Conservation (phyloP, 2,113 vertebrate species). For the Brachypodius melanocephalos region DNA sequence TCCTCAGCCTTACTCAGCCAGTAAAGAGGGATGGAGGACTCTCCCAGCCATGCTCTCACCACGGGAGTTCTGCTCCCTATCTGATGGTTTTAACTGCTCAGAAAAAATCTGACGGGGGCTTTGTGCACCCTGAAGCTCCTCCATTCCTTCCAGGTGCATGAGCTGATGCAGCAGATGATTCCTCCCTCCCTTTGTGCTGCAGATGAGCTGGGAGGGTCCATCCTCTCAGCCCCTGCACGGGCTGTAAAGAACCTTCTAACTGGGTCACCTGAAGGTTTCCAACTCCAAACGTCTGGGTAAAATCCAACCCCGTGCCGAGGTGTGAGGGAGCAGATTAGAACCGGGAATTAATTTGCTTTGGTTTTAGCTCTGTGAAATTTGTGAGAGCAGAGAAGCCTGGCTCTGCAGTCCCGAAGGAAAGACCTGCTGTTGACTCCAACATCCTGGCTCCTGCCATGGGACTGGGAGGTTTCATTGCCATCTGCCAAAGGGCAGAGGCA, state of each 20-base stretch:
- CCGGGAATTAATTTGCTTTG: neutral
- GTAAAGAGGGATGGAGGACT: neutral
- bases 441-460: neutral
- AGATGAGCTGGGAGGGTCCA: neutral
- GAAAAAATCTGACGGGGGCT: neutral
- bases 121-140: neutral
- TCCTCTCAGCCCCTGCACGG: neutral
- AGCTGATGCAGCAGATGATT: neutral
- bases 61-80: neutral
- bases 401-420: neutral
- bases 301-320: neutral
- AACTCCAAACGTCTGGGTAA: neutral
- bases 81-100: neutral
- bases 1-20: neutral
- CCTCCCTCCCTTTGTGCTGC: neutral
- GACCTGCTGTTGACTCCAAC: neutral
- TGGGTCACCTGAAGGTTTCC: neutral
- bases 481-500: conserved; percentile 26
- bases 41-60: neutral
- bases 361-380: neutral
- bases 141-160: neutral
- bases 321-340: neutral
- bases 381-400: neutral
- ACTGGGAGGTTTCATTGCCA: neutral
- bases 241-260: neutral